phyloP scores from a whole-genome alignment of 2,888 invertebrate species.

The Tuta absoluta region DNA sequence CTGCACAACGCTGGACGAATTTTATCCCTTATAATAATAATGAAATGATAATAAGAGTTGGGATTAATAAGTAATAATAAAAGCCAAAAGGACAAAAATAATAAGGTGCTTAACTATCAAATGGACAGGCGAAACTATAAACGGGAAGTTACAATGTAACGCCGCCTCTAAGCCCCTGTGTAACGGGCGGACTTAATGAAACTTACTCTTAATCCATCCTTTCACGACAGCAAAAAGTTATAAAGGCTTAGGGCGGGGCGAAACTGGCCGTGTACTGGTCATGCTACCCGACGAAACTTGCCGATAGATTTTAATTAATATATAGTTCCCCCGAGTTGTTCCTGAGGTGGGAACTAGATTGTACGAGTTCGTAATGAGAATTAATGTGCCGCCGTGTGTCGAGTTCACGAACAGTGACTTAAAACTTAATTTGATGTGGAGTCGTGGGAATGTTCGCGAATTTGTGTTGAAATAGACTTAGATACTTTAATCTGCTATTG shows the following conservation, averaged over 20 bases:
- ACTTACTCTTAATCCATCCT: constrained; percentile 39
- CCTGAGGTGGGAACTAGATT: constrained; percentile 45
- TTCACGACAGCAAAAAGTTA: constrained; percentile 29
- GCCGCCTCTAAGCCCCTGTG: constrained; percentile 5
- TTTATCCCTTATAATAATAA: no score
- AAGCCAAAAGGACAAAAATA: no score
- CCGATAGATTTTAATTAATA: constrained; percentile 61
- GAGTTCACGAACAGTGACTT: constrained; percentile 17
- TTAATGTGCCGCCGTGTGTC: constrained; percentile 42
- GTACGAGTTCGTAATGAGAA: constrained; percentile 50
- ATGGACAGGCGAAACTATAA: constrained; percentile 3
- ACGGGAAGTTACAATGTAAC: not conserved
- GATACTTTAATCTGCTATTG: no score
- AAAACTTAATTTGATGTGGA: not conserved
- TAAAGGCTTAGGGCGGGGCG: constrained; percentile 25
- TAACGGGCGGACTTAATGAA: constrained; percentile 40
- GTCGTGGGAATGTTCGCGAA: not conserved
- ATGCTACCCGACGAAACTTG: constrained; percentile 35
- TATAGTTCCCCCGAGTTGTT: constrained; percentile 54
- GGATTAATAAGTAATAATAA: no score
- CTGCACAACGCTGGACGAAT: no score
- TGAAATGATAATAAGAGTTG: no score
- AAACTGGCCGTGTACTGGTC: constrained; percentile 30
- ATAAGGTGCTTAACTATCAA: not conserved
- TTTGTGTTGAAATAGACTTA: not conserved